Conservation (phyloP, 53 echinoderm and acorn worm genomes). For the Apostichopus leukothele region DNA sequence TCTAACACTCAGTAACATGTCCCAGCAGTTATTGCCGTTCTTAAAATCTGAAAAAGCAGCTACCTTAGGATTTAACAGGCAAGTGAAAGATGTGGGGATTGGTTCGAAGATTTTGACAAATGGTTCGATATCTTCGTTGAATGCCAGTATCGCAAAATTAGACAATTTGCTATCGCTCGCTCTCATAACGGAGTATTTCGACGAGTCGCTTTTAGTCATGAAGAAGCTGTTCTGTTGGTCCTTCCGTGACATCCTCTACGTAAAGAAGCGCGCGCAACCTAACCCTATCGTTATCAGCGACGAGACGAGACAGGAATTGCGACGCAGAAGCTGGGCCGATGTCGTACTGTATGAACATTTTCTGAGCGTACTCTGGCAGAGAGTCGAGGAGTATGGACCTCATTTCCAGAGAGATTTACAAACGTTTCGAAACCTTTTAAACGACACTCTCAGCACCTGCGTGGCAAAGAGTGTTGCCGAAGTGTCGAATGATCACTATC, state of each 20-base stretch:
- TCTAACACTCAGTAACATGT: conserved; percentile 7
- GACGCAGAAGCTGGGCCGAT: conserved; percentile 58
- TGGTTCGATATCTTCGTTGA: background rate
- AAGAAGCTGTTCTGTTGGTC: conserved; percentile 62
- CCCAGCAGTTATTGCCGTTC: conserved; percentile 1
- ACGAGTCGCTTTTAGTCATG: conserved; percentile 63
- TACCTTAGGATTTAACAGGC: background rate
- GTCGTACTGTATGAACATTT: conserved; percentile 55
- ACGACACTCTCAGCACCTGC: conserved; percentile 34
- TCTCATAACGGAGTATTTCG: conserved; percentile 65
- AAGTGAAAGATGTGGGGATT: conserved; percentile 11
- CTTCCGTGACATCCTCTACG: conserved; percentile 58
- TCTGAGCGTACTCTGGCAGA: conserved; percentile 54
- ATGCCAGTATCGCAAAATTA: conserved; percentile 46
- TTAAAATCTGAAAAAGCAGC: background rate
- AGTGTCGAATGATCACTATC: background rate
- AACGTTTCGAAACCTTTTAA: conserved; percentile 50
- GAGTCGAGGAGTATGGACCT: conserved; percentile 59
- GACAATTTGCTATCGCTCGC: conserved; percentile 51
- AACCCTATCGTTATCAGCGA: conserved; percentile 34
- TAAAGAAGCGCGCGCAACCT: conserved; percentile 56
- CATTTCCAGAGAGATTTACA: conserved; percentile 53
- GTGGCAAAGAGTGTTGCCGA: conserved; percentile 32
- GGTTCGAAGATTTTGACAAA: background rate
- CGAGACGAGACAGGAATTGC: conserved; percentile 45